Evolutionary conservation across 2,113 vertebrate genomes (phyloP).

Genomic region (Paramormyrops kingsleyae): DNA sequence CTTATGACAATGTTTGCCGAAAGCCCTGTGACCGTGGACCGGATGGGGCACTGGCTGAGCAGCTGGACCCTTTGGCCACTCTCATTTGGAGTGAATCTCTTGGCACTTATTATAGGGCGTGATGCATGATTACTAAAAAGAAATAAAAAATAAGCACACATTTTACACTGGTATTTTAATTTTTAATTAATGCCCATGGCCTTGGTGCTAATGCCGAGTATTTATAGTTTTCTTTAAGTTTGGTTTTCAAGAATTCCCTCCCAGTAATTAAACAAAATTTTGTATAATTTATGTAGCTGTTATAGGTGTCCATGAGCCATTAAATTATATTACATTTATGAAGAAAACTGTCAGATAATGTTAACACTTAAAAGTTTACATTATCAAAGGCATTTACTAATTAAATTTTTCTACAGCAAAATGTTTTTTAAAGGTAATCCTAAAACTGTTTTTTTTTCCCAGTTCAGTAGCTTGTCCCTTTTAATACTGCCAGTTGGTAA

Average conservation of each 20-base stretch:
- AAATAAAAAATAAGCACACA: neutral
- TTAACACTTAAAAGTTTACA: neutral
- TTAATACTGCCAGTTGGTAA: neutral
- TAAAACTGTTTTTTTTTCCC: neutral
- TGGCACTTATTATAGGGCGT: neutral
- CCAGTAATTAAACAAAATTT: neutral
- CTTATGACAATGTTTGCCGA: constrained; percentile 47
- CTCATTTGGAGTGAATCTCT: neutral
- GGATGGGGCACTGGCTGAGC: constrained; percentile 31
- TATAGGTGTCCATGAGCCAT: neutral
- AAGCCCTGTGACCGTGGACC: constrained; percentile 49
- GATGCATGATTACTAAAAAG: neutral
- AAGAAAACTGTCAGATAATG: neutral
- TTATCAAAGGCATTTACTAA: neutral
- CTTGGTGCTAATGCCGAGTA: neutral
- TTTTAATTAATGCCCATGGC: neutral
- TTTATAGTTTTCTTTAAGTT: neutral
- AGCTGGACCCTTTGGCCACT: neutral
- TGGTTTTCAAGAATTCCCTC: neutral
- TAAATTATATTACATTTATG: neutral
- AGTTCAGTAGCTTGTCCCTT: neutral
- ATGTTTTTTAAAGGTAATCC: neutral
- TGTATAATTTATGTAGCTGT: neutral
- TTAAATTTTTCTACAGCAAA: neutral
- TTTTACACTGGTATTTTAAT: neutral